Conservation (phyloP, 2,113 vertebrate species). For the Psophia crepitans region DNA sequence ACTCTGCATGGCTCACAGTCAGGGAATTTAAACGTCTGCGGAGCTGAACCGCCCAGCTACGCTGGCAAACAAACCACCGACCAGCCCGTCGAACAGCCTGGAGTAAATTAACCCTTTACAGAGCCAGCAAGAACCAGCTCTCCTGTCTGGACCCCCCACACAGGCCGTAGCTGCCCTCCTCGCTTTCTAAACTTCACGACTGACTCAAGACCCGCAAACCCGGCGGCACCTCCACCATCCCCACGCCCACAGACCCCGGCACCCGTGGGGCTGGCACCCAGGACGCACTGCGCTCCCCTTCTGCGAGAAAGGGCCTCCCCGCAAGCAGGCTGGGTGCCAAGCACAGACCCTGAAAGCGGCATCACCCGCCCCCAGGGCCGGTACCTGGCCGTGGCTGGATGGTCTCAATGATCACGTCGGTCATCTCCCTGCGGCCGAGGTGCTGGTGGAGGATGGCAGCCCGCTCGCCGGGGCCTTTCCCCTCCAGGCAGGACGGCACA, state of each 20-base stretch:
- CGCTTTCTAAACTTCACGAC: rapidly evolving
- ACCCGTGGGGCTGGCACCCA: rapidly evolving
- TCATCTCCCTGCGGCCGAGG: constrained; percentile 93
- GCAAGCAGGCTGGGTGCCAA: rapidly evolving
- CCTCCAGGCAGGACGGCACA: constrained; percentile 74
- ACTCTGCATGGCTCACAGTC: rapidly evolving
- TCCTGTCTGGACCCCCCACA: rapidly evolving
- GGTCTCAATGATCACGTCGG: constrained; percentile 96
- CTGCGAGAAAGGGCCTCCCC: rapidly evolving
- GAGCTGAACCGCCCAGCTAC: rapidly evolving
- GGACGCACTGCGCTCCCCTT: rapidly evolving
- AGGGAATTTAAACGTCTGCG: not conserved
- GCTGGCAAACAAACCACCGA: not conserved
- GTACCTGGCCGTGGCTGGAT: constrained; percentile 82
- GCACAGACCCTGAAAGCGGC: not conserved
- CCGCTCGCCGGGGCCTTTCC: constrained; percentile 86
- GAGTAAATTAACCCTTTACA: not conserved
- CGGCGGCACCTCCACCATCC: rapidly evolving
- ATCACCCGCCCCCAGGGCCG: rapidly evolving
- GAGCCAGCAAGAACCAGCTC: not conserved
- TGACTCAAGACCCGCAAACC: rapidly evolving
- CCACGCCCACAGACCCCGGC: rapidly evolving
- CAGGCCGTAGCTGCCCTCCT: rapidly evolving
- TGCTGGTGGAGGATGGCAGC: constrained; percentile 90
- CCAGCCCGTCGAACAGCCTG: rapidly evolving